These are phyloP conservation scores for Tuberolachnus salignus DNA, from an alignment of 2,888 invertebrate species.

Conservation along the genomic window DNA sequence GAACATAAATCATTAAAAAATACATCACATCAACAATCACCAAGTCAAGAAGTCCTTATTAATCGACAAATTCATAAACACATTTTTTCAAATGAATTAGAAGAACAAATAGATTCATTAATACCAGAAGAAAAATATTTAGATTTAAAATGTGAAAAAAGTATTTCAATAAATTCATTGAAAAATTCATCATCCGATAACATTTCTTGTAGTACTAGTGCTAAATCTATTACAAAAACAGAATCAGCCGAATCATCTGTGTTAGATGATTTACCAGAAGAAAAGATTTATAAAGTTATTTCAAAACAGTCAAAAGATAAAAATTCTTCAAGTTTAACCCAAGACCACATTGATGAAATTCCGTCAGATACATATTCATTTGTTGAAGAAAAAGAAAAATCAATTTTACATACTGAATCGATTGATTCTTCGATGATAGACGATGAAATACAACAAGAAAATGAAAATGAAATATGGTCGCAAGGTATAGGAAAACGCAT, in stretches of 20 bases:
- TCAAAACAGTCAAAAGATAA: slow-evolving; percentile 46
- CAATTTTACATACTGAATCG: slow-evolving; percentile 33
- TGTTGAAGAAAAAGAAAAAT: slow-evolving; percentile 44
- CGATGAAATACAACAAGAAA: slow-evolving; percentile 37
- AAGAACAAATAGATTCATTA: slow-evolving; percentile 60
- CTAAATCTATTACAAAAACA: slow-evolving; percentile 48
- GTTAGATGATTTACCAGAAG: slow-evolving; percentile 45
- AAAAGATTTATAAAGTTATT: slow-evolving; percentile 53
- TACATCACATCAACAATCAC: slow-evolving; percentile 59
- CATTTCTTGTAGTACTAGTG: slow-evolving; percentile 20
- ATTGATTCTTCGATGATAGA: slow-evolving; percentile 43
- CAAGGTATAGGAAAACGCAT: slow-evolving; percentile 4
- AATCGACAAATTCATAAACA: slow-evolving; percentile 60
- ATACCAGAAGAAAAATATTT: slow-evolving; percentile 60
- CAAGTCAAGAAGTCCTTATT: slow-evolving; percentile 59
- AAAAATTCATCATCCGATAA: slow-evolving; percentile 18
- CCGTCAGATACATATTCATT: slow-evolving; percentile 34
- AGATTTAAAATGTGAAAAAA: slow-evolving; percentile 44
- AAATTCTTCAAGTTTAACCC: slow-evolving; percentile 48
- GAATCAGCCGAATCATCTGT: slow-evolving; percentile 46
- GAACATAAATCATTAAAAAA: slow-evolving; percentile 63
- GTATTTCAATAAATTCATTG: slow-evolving; percentile 9
- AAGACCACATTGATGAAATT: slow-evolving; percentile 48
- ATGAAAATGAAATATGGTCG: background rate
- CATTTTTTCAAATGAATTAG: slow-evolving; percentile 60